phyloP scores from a whole-genome alignment of 1,140 invertebrate genomes.

The Pinna nobilis region DNA sequence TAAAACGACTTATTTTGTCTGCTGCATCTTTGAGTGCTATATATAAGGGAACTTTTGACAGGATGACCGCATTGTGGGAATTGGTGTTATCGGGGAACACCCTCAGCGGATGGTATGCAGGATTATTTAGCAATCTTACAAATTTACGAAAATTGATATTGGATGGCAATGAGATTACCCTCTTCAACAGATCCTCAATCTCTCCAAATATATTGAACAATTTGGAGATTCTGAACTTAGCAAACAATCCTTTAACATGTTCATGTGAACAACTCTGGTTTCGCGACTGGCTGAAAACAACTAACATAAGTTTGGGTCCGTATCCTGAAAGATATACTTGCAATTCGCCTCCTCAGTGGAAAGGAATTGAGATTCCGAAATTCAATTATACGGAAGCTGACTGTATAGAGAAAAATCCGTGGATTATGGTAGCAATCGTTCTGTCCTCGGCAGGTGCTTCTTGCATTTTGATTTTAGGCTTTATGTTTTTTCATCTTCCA shows the following conservation, averaged over 20 bases:
- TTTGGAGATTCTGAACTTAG: background rate
- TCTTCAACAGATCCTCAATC: constrained; percentile 18
- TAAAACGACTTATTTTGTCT: background rate
- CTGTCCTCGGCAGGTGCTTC: background rate
- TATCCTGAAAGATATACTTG: constrained; percentile 14
- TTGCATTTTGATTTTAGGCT: background rate
- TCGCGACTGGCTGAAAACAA: background rate
- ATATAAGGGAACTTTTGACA: background rate
- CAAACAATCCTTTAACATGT: constrained; percentile 13
- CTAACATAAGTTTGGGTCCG: background rate
- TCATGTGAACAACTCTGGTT: constrained; percentile 25
- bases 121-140: background rate
- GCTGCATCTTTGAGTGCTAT: background rate
- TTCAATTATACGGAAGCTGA: constrained; percentile 6
- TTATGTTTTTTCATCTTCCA: background rate
- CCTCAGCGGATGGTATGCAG: constrained; percentile 1
- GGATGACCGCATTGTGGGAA: background rate
- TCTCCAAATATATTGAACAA: background rate
- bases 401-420: constrained; percentile 5
- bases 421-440: background rate
- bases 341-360: background rate
- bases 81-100: background rate
- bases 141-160: background rate
- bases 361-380: background rate
- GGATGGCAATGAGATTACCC: background rate